Evolutionary conservation across 2,113 vertebrate genomes (phyloP), one percentile per base, ranked within the genome.

Genomic region (Phalacrocorax brasilianus): DNA sequence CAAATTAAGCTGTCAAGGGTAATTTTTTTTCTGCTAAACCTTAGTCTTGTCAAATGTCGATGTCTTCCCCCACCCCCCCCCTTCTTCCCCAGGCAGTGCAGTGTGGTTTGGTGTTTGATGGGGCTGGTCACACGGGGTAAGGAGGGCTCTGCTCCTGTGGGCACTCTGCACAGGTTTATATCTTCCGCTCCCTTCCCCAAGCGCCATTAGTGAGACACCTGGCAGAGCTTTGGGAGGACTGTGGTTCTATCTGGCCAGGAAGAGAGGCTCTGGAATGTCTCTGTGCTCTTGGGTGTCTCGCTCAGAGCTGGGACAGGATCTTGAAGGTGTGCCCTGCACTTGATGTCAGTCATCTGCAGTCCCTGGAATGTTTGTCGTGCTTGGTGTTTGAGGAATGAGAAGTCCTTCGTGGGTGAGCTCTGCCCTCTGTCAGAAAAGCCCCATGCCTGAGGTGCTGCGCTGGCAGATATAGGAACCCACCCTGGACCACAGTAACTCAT

Each of bases 321-420:
- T 85, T 17, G 50, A 70, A 47, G 50, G 15, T 42, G 28, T 44
- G 26, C 12, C 28, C 49, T 83, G 58, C 1, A 3, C 58, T 86
- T 75, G 38, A 42, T 4, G 0, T 20, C 30, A 4, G 0, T 16
- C 0, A 0, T 50, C 38, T 6, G 3, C 63, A n/a, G 47, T 47
- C 44, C 28, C 21, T 72, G n/a, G 8, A 63, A 28, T 9, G 19
- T 74, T 81, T 74, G 55, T 82, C 58, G 30, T 61, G 20, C 30
- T 35, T 0, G 1, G 14, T 45, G 28, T 33, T 66, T 73, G 63
- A 77, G 63, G 40, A 70, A 10, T 55, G 45, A 61, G 35, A 44
- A 7, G 15, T 38, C 59, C 49, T 32, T 52, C 0, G 2, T 32
- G 68, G 15, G 17, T 84, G 80, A 85, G 16, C 28, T 79, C 38